Percentiles rank a stretch among this genome's conserved stretches.
phyloP scores from a whole-genome alignment of 2,797 vertebrate genomes.

The Sebastes baramenuke region DNA sequence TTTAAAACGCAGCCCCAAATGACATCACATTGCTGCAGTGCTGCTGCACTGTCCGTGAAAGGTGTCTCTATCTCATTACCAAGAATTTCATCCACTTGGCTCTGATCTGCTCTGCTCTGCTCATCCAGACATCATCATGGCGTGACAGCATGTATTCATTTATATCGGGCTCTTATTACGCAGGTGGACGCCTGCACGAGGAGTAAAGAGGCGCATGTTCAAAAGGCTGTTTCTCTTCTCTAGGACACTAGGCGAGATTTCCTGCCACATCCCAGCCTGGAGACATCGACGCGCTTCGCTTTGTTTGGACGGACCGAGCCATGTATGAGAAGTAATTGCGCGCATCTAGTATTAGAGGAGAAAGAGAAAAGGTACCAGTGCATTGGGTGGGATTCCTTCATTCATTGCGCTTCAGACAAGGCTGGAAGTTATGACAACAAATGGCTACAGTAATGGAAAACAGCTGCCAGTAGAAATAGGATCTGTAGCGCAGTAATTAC shows the following conservation, averaged over 20 bases:
- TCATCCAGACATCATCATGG: conserved; percentile 72
- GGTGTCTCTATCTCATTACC: conserved; percentile 33
- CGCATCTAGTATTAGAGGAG: conserved; percentile 38
- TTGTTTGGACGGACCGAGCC: conserved; percentile 43
- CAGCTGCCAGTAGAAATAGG: conserved; percentile 17
- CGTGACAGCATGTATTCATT: conserved; percentile 60
- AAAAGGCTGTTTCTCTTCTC: conserved; percentile 27
- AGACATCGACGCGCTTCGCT: conserved; percentile 55
- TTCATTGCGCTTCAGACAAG: conserved; percentile 53
- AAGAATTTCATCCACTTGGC: conserved; percentile 42
- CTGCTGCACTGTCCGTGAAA: conserved; percentile 60
- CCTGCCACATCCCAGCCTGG: conserved; percentile 25
- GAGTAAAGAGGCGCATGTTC: conserved; percentile 35
- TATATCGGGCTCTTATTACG: conserved; percentile 44
- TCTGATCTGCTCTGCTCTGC: conserved; percentile 40
- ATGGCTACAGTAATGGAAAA: conserved; percentile 29
- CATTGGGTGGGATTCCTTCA: conserved; percentile 77
- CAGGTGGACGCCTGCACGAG: conserved; percentile 62
- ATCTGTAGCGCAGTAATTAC: not conserved
- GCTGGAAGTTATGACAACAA: conserved; percentile 68
- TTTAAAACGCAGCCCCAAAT: conserved; percentile 46
- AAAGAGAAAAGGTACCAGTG: conserved; percentile 13
- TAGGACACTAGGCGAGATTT: conserved; percentile 41
- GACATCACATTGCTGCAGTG: conserved; percentile 66
- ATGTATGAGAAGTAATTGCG: conserved; percentile 64